Conservation (phyloP, 1,140 invertebrate species). For the Anastrepha obliqua region DNA sequence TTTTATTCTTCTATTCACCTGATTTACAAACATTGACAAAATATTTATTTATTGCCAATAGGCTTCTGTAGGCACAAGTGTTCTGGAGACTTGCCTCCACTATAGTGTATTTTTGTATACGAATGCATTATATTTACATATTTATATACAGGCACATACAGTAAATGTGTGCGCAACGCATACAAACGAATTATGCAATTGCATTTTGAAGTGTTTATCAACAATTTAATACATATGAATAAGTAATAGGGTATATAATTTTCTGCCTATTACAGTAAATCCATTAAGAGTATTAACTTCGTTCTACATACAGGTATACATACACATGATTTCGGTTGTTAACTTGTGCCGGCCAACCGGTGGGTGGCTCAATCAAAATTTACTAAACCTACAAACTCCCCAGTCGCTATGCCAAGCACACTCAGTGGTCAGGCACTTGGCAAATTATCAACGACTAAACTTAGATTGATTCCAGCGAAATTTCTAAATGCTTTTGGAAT, state of each 20-base stretch:
- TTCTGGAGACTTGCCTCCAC: background rate
- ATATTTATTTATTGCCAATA: background rate
- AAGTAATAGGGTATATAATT: too few relatives aligned
- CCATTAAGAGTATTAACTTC: background rate
- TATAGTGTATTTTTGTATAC: background rate
- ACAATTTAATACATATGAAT: too few relatives aligned
- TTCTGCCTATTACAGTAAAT: background rate
- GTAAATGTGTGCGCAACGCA: background rate
- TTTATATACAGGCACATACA: background rate
- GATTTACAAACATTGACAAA: background rate
- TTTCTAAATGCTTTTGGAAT: background rate
- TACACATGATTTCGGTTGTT: background rate
- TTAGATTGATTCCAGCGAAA: background rate
- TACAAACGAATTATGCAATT: background rate
- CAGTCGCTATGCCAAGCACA: background rate
- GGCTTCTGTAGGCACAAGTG: conserved; percentile 19
- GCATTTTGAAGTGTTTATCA: background rate
- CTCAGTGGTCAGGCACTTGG: background rate
- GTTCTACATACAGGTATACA: background rate
- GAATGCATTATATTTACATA: background rate
- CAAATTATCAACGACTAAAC: background rate
- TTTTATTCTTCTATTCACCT: background rate
- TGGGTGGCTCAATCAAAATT: background rate
- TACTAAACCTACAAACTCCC: background rate
- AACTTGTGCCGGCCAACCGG: background rate